Evolutionary conservation across 2,888 invertebrate species (phyloP), one percentile per base, ranked within the genome.

Genomic region (Galerucella calmariensis): DNA sequence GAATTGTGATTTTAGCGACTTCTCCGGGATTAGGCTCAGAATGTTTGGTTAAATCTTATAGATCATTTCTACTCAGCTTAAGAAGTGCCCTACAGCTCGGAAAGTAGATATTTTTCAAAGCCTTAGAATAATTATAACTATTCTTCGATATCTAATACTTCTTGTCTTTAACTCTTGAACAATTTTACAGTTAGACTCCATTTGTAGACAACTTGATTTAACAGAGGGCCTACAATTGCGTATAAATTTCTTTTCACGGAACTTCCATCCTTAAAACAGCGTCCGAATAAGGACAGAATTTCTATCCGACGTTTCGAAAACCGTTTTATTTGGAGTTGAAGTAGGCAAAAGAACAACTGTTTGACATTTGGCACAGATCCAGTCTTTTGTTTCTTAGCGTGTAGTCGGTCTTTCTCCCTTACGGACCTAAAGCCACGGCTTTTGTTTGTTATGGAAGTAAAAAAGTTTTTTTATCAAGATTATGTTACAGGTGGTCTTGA

Each of bases 291-390:
- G 56, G 8, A n/a, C 53, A 53, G 8, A n/a, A 20, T 6, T 53
- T 53, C n/a, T 8, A 53, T 14, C 14, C 20, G 20, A 56, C 4
- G 20, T 56, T 56, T 56, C 16, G 11, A 20, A 16, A 20, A 56
- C 9, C 56, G 16, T 16, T 56, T 56, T 10, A 16, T 20, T 16
- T 16, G 16, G 53, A n/a, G 14, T 53, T 53, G 75, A 65, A 76
- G 74, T 75, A 70, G 67, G 70, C 76, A 78, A 78, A 78, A 76
- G 78, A 76, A 78, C 79, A 78, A 80, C 78, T 74, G 77, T 78
- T 78, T 78, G 79, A 80, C 79, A 79, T 80, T 79, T 78, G 78
- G 76, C 72, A 75, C 76, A 75, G 78, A 69, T 75, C 77, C 75
- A 76, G 77, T 78, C 79, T 81, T 79, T 81, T 80, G 79, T 81